Evolutionary conservation across 2,888 invertebrate species (phyloP), one percentile per base, ranked within the genome.

Genomic region (Disparrhopalites patrizii): DNA sequence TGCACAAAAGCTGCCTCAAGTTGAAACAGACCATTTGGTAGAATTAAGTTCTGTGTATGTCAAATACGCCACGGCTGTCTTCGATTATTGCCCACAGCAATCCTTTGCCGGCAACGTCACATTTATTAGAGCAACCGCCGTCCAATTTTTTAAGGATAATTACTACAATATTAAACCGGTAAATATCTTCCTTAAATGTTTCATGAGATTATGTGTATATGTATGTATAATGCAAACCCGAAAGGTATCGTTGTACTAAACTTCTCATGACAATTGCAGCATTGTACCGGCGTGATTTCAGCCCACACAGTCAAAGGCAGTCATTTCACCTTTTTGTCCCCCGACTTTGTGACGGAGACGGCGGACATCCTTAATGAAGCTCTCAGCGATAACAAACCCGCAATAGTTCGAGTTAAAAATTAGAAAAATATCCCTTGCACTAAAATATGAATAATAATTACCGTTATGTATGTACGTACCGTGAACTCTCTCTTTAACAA

Each of bases 291-390:
- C n/a, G 52, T 52, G 2, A 3, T 62, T 30, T 15, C 50, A 7
- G 33, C 52, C 1, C 50, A 23, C 38, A 36, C 27, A 1, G 62
- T 52, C 3, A 52, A 62, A 13, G 62, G 62, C 33, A 30, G 38
- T 30, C 62, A 62, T 28, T 23, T 23, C 4, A 25, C 52, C 23
- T 62, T 62, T 38, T 28, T 62, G 18, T 1, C 7, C 15, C 15
- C 33, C 15, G 62, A 51, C 2, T n/a, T 28, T 10, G 36, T 33
- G 3, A 7, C 25, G 4, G 36, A 62, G 15, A 62, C 62, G n/a
- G 62, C 62, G 3, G 20, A 51, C 3, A 52, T 52, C 38, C 25
- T 62, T n/a, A 62, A 62, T 47, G 31, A 55, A n/a, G n/a, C n/a
- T n/a, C n/a, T n/a, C n/a, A n/a, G n/a, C n/a, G n/a, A n/a, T n/a